A percentile compares a stretch with the other conserved stretches of the same genome.
These are phyloP conservation scores for Teleogryllus occipitalis DNA, from an alignment of 1,140 invertebrate genomes.

Conservation along the genomic window DNA sequence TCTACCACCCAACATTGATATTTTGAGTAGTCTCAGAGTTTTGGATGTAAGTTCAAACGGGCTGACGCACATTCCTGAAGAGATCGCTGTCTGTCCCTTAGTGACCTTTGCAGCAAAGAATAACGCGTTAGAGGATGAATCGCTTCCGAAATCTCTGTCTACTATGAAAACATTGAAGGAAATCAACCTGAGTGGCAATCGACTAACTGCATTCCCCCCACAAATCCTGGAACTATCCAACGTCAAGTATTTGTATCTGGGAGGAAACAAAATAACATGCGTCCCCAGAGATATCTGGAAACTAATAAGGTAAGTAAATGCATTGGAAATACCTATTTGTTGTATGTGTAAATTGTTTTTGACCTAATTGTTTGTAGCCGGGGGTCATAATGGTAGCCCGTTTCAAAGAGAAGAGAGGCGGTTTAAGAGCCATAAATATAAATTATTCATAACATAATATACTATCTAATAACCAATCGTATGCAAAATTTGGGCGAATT, in stretches of 20 bases:
- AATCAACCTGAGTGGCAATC: constrained; percentile 90
- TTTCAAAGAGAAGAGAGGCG: too few species aligned
- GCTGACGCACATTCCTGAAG: constrained; percentile 63
- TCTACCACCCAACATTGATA: constrained; percentile 40
- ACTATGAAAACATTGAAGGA: constrained; percentile 54
- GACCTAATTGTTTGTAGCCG: too few species aligned
- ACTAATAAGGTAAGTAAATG: constrained; percentile 54
- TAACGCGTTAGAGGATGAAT: constrained; percentile 70
- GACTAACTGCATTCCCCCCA: constrained; percentile 72
- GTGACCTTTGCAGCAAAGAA: constrained; percentile 79
- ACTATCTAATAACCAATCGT: too few species aligned
- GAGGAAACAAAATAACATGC: constrained; percentile 70
- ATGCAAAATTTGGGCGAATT: too few species aligned
- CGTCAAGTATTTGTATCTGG: constrained; percentile 79
- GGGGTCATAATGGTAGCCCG: too few species aligned
- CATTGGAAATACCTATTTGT: too few species aligned
- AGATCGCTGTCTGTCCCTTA: constrained; percentile 61
- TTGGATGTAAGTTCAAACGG: constrained; percentile 86
- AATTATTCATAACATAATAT: too few species aligned
- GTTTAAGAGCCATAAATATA: too few species aligned
- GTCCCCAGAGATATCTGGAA: constrained; percentile 75
- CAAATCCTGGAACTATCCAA: constrained; percentile 69
- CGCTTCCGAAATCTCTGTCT: constrained; percentile 60
- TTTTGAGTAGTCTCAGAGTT: constrained; percentile 57
- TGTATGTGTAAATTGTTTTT: too few species aligned